Evolutionary conservation across 2,888 invertebrate genomes (phyloP), one percentile per base, ranked within the genome.

Genomic region (Conops quadrifasciatus): DNA sequence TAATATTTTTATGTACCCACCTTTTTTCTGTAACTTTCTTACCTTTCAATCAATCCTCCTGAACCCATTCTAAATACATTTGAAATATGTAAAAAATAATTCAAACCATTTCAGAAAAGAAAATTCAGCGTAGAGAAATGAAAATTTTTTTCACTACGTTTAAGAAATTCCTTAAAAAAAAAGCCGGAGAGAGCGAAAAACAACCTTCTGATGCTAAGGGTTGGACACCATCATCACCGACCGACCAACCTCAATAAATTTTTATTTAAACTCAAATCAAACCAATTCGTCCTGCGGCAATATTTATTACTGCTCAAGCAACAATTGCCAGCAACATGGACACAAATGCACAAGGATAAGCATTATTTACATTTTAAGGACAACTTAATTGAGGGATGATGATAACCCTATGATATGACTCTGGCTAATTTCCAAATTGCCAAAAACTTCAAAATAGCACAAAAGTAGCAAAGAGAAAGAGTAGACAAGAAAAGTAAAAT

Each of bases 311-410:
- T 66, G 53, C 43, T 66, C 36, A 36, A 66, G 66, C 66, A 66
- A 53, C 66, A 66, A 66, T 66, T 66, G 51, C n/a, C 66, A 36
- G 19, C 67, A 58, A 58, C 47, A 68, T 28, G 24, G 26, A 28
- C 28, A 49, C 60, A 30, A 21, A 13, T 13, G 21, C 19, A 43
- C 68, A 51, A 30, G 43, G 28, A 19, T 21, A 28, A 59, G 30
- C 36, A 51, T 69, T 69, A 72, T 69, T 72, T 69, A 69, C 69
- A 56, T 56, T 63, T 66, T 65, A 63, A 70, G 49, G 63, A 63
- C 63, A 59, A 62, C 69, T 68, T 36, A 73, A 71, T 74, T 74
- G 68, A 71, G 74, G 74, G 74, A 71, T 73, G 74, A 73, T 70
- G 24, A 49, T 15, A 19, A 49, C 66, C 74, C 73, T 73, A 28